These are phyloP conservation scores for Orchesella flavescens DNA, from an alignment of 2,888 invertebrate species.

Conservation along the genomic window DNA sequence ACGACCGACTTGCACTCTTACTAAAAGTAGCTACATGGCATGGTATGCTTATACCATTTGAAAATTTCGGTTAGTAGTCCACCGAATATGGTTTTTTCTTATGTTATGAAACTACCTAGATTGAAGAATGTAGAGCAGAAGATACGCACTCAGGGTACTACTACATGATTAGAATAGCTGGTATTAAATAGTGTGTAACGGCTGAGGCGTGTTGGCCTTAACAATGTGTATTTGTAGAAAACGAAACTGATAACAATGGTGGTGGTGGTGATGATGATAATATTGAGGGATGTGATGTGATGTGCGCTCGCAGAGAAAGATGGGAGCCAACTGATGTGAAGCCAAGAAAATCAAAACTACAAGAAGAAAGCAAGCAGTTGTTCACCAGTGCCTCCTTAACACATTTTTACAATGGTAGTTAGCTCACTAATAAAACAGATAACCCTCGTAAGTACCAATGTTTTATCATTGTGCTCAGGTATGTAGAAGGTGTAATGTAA, in stretches of 20 bases:
- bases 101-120: neutral
- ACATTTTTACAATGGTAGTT: constrained; percentile 33
- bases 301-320: constrained; percentile 61
- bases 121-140: constrained; percentile 45
- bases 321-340: constrained; percentile 61
- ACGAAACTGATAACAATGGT: neutral
- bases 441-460: constrained; percentile 18
- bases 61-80: constrained; percentile 59
- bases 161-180: constrained; percentile 4
- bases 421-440: constrained; percentile 48
- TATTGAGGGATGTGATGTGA: constrained; percentile 5
- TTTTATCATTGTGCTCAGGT: too few species aligned
- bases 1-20: too few species aligned
- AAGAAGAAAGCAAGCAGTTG: constrained; percentile 55
- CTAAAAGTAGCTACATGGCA: too few species aligned
- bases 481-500: too few species aligned
- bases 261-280: neutral
- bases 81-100: constrained; percentile 24
- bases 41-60: neutral
- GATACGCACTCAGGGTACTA: constrained; percentile 22
- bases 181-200: neutral
- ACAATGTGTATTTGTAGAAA: constrained; percentile 14
- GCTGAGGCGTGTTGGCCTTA: neutral
- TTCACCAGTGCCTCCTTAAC: constrained; percentile 46
- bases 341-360: constrained; percentile 60